phyloP scores from a whole-genome alignment of 2,888 invertebrate genomes.

The Leucophenga montana region DNA sequence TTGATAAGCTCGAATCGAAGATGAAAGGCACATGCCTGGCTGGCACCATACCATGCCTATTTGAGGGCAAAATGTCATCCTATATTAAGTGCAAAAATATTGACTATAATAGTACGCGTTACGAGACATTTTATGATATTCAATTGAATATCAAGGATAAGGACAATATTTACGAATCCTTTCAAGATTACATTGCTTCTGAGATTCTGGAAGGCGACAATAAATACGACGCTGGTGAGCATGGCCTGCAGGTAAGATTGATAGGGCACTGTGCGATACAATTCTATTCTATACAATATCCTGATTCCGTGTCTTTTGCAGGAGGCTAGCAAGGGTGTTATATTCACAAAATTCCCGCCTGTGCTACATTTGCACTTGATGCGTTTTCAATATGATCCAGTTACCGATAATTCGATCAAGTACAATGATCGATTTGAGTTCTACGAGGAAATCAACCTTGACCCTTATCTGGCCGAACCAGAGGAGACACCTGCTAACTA shows the following conservation, averaged over 20 bases:
- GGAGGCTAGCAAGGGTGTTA: constrained; percentile 84
- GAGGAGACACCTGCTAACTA: constrained; percentile 82
- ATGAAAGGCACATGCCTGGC: constrained; percentile 99
- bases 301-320: constrained; percentile 17
- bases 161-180: constrained; percentile 95
- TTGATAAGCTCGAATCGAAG: constrained; percentile 98
- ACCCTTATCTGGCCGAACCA: constrained; percentile 81
- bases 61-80: constrained; percentile 99
- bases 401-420: constrained; percentile 97
- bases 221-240: constrained; percentile 98
- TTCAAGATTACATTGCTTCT: constrained; percentile 95
- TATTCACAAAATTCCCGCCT: constrained; percentile 96
- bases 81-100: constrained; percentile 99
- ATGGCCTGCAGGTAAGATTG: constrained; percentile 77
- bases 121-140: constrained; percentile 98
- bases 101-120: constrained; percentile 93
- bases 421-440: constrained; percentile 97
- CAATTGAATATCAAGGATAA: constrained; percentile 99
- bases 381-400: constrained; percentile 98
- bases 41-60: constrained; percentile 96
- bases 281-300: background rate
- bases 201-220: constrained; percentile 98
- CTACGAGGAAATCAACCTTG: constrained; percentile 92
- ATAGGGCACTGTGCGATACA: no score
- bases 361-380: constrained; percentile 97